Evolutionary conservation across 2,113 vertebrate genomes (phyloP).

Genomic region (Pogona vitticeps): DNA sequence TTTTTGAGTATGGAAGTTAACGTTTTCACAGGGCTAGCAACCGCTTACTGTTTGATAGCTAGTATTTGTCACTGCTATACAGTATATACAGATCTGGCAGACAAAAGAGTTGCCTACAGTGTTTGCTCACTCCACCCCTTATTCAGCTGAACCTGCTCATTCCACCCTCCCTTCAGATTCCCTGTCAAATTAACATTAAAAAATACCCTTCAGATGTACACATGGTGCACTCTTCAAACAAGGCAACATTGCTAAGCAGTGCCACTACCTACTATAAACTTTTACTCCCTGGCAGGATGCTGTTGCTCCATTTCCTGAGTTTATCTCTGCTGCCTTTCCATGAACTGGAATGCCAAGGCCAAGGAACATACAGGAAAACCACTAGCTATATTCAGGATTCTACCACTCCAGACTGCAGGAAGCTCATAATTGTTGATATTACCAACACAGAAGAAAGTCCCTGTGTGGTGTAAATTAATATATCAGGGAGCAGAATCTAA

Average conservation of each 20-base stretch:
- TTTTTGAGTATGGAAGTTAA: neutral
- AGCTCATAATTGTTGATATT: neutral
- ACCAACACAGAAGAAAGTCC: neutral
- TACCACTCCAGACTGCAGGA: neutral
- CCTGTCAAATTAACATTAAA: neutral
- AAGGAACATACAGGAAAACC: neutral
- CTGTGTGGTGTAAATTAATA: neutral
- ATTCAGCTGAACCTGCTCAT: neutral
- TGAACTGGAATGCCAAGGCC: neutral
- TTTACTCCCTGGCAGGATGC: neutral
- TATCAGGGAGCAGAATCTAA: too few relatives aligned
- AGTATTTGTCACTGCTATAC: constrained; percentile 3
- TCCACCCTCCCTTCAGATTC: neutral
- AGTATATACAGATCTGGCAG: constrained; percentile 5
- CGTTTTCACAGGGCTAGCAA: constrained; percentile 1
- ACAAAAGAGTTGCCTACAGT: neutral
- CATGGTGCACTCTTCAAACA: constrained; percentile 6
- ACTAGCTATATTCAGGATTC: neutral
- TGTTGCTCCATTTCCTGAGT: neutral
- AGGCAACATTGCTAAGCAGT: constrained; percentile 12
- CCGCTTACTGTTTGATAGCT: constrained; percentile 1
- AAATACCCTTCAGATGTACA: neutral
- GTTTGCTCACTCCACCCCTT: constrained; percentile 20
- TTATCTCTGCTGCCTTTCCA: neutral
- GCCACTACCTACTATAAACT: neutral